Base-by-base conservation (phyloP, 2,888 invertebrate genomes). In the Hypomecis atomaria region DNA sequence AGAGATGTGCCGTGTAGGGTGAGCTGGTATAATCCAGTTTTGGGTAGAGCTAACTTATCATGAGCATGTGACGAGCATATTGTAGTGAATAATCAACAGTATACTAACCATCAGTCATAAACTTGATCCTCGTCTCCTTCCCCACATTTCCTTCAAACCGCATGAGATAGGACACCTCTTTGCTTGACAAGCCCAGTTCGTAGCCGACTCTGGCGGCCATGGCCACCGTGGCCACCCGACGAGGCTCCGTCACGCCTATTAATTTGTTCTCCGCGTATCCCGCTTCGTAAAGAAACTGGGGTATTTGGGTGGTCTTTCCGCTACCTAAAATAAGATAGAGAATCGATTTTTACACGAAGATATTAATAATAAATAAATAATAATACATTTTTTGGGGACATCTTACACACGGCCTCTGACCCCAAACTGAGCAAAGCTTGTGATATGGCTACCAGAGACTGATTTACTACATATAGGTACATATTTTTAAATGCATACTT, bases 221-320 rank as follows among this genome's bases (percentile, higher is more conserved):
- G 0, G 98, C 96, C 63, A 99, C 98, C 0, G 99, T 99, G 0
- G 99, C 99, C 0, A 99, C 99, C 77, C 99, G 94, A n/a, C 99
- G 94, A 0, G 99, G 99, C 83, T 99, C 99, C 0, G 99, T 99
- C 4, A 99, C 94, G 0, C 96, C 99, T 74, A 99, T 98, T 89
- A 98, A 94, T 83, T 96, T 96, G 68, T 94, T 90, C 75, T 92
- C 89, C 0, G 98, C 96, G 84, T 98, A 99, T 0, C 98, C 99
- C 0, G 98, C 98, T 92, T 99, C 99, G 79, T 98, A 99, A 0
- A 99, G 94, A 82, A 99, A 99, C 88, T 99, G 99, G 0, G 99
- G 99, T 8, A 99, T 95, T 91, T 99, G 99, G 0, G 99, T 99
- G 0, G 99, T 99, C 93, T 99, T 99, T 10, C 99, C 99, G 72